Conservation (phyloP, 1,140 invertebrate genomes). For the Zaprionus capensis region DNA sequence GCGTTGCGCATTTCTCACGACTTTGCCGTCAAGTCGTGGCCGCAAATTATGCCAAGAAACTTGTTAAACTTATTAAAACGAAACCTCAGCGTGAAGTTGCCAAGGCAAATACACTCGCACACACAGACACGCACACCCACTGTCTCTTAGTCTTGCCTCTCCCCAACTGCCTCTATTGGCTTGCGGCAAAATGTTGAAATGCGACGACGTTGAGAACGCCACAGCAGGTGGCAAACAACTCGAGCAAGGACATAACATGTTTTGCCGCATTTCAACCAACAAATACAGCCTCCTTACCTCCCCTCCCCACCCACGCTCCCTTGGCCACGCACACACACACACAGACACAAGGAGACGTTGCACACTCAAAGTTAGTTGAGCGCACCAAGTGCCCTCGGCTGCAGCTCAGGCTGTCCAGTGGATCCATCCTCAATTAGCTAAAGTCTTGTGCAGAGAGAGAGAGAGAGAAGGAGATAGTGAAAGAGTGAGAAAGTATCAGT, state of each 20-base stretch:
- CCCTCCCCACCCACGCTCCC: background rate
- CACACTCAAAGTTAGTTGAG: constrained; percentile 27
- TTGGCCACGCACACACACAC: background rate
- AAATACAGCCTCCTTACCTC: constrained; percentile 4
- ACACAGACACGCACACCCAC: constrained; percentile 19
- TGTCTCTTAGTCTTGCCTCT: background rate
- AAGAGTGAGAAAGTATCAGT: background rate
- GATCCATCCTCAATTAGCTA: constrained; percentile 9
- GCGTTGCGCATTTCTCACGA: constrained; percentile 23
- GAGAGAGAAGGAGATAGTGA: background rate
- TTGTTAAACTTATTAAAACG: constrained; percentile 83
- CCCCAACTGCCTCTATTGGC: constrained; percentile 11
- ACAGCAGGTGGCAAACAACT: constrained; percentile 41
- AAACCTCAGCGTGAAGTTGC: constrained; percentile 78
- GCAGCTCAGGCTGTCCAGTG: constrained; percentile 1
- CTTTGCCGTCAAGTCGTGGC: constrained; percentile 49
- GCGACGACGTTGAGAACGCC: constrained; percentile 26
- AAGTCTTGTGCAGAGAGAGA: background rate
- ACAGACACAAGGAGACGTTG: background rate
- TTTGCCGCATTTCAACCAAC: constrained; percentile 19
- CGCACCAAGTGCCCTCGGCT: constrained; percentile 14
- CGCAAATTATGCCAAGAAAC: constrained; percentile 82
- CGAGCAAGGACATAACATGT: constrained; percentile 32
- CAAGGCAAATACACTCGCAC: constrained; percentile 63
- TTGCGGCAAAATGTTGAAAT: constrained; percentile 36